Evolutionary conservation across 2,888 invertebrate species (phyloP).

Genomic region (Nemurella pictetii): DNA sequence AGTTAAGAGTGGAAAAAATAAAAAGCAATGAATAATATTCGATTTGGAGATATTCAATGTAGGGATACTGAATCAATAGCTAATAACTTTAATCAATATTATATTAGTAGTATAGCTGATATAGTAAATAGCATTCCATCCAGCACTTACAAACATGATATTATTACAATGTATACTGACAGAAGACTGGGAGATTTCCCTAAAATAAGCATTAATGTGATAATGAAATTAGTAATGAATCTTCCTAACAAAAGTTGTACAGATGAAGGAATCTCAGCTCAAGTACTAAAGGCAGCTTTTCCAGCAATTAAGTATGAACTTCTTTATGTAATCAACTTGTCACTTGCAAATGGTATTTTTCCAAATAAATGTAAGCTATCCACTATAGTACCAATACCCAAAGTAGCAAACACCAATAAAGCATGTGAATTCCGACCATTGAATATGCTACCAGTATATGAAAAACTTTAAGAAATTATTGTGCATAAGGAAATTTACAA

Average conservation of each 20-base stretch:
- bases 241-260: neutral
- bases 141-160: no score
- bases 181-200: neutral
- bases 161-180: neutral
- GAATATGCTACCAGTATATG: slow-evolving; percentile 40
- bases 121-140: neutral
- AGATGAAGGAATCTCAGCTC: neutral
- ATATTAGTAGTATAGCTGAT: neutral
- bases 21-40: neutral
- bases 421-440: slow-evolving; percentile 38
- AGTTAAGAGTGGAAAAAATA: neutral
- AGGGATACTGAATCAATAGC: neutral
- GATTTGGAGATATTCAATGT: neutral
- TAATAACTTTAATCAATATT: slow-evolving; percentile 8
- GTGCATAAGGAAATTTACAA: slow-evolving; percentile 34
- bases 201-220: neutral
- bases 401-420: neutral
- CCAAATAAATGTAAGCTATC: neutral
- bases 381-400: neutral
- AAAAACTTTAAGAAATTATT: slow-evolving; percentile 39
- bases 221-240: neutral
- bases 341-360: neutral
- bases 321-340: neutral
- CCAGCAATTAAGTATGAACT: neutral
- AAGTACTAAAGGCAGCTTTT: neutral